Evolutionary conservation across 2,113 vertebrate species (phyloP).

Genomic region (Clarias batrachus): DNA sequence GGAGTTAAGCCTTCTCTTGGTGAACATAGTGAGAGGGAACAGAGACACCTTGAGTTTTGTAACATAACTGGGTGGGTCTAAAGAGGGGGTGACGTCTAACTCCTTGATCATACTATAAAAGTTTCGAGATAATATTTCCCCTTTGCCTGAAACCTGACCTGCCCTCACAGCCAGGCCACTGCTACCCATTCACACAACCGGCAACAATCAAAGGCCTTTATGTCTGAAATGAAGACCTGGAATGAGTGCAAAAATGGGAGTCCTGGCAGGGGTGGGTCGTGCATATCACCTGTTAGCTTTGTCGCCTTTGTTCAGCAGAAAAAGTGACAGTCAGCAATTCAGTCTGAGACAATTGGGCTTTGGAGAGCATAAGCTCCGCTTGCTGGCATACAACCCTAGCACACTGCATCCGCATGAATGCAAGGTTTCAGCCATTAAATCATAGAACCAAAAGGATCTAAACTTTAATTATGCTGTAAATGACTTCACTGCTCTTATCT

Average conservation of each 20-base stretch:
- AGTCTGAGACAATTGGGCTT: constrained; percentile 32
- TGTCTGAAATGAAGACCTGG: constrained; percentile 21
- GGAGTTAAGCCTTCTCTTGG: constrained; percentile 36
- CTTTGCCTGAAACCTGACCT: constrained; percentile 29
- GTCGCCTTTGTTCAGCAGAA: constrained; percentile 63
- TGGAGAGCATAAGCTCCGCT: constrained; percentile 52
- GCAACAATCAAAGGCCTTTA: constrained; percentile 21
- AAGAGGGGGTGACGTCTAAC: background rate
- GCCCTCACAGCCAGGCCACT: background rate
- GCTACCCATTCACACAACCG: constrained; percentile 13
- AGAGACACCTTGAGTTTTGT: constrained; percentile 30
- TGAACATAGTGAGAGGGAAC: constrained; percentile 45
- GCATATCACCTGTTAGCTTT: constrained; percentile 51
- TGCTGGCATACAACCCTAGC: background rate
- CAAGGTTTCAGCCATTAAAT: background rate
- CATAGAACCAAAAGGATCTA: background rate
- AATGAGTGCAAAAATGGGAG: background rate
- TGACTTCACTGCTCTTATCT: background rate
- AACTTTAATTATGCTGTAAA: background rate
- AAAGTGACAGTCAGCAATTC: constrained; percentile 67
- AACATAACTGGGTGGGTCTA: constrained; percentile 23
- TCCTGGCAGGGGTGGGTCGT: constrained; percentile 4
- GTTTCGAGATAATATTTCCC: constrained; percentile 30
- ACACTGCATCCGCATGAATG: background rate
- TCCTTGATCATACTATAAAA: constrained; percentile 23